Percentiles rank a stretch among this genome's conserved stretches.
Conservation (phyloP, 2,888 invertebrate genomes). For the Carabus problematicus region DNA sequence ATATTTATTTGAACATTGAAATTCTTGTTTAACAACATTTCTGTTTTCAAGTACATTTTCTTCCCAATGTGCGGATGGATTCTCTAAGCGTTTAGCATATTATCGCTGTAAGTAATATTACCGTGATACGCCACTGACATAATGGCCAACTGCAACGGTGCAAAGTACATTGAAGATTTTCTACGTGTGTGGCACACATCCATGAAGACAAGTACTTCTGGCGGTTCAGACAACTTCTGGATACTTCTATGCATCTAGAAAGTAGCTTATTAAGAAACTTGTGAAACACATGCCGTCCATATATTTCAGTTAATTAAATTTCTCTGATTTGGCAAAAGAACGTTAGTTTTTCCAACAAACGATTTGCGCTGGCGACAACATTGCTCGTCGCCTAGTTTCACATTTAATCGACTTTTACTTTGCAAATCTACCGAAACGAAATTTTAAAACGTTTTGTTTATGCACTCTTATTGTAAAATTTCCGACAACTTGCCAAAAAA, state of each 20-base stretch:
- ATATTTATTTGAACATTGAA: too few relatives aligned
- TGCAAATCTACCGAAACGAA: conserved; percentile 2
- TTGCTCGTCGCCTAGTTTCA: conserved; percentile 8
- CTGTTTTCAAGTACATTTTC: too few relatives aligned
- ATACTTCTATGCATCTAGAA: background rate
- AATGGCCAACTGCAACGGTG: too few relatives aligned
- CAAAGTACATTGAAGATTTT: background rate
- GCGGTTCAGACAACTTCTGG: too few relatives aligned
- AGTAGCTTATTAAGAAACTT: conserved; percentile 29
- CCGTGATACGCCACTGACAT: too few relatives aligned
- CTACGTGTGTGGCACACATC: conserved; percentile 13
- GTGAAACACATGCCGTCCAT: conserved; percentile 29
- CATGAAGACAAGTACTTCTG: background rate
- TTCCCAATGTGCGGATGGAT: too few relatives aligned
- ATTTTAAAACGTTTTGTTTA: conserved; percentile 17
- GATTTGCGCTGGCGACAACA: conserved; percentile 16
- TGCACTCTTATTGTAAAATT: background rate
- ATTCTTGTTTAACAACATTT: too few relatives aligned
- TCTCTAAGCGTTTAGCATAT: too few relatives aligned
- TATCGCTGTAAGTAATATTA: too few relatives aligned
- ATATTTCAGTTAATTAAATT: conserved; percentile 35
- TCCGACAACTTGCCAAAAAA: too few relatives aligned
- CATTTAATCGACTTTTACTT: conserved; percentile 19
- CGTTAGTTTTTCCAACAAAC: conserved; percentile 1
- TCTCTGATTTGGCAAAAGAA: background rate